Conservation (phyloP, 2,113 vertebrate genomes). For the Microtus montanus region DNA sequence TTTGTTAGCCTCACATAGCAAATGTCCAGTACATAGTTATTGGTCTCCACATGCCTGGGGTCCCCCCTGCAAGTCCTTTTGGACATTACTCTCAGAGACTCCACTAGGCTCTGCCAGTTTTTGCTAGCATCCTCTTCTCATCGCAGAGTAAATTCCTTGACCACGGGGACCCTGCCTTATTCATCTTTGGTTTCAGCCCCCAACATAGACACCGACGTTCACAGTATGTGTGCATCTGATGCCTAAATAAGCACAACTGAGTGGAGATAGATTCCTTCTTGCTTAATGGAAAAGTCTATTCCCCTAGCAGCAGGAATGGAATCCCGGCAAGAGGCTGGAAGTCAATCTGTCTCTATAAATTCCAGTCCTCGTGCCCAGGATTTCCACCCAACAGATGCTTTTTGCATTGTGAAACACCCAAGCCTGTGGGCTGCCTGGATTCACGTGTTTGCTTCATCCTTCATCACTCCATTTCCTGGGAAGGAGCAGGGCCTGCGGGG, state of each 20-base stretch:
- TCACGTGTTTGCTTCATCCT: constrained; percentile 71
- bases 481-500: constrained; percentile 70
- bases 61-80: neutral
- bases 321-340: constrained; percentile 53
- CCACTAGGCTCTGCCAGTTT: neutral
- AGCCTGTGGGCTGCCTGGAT: constrained; percentile 61
- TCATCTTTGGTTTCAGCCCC: neutral
- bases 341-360: constrained; percentile 75
- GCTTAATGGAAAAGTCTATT: constrained; percentile 57
- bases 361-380: constrained; percentile 58
- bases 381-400: constrained; percentile 80
- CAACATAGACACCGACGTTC: neutral
- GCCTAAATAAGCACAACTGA: neutral
- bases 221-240: neutral
- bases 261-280: constrained; percentile 19
- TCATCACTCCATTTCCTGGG: constrained; percentile 75
- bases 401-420: constrained; percentile 76
- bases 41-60: neutral
- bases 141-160: neutral
- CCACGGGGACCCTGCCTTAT: neutral
- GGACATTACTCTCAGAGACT: neutral
- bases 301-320: constrained; percentile 46
- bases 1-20: neutral
- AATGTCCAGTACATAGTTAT: neutral
- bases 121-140: neutral